These are phyloP conservation scores for Odontomachus brunneus DNA, from an alignment of 1,140 invertebrate genomes.

Conservation along the genomic window DNA sequence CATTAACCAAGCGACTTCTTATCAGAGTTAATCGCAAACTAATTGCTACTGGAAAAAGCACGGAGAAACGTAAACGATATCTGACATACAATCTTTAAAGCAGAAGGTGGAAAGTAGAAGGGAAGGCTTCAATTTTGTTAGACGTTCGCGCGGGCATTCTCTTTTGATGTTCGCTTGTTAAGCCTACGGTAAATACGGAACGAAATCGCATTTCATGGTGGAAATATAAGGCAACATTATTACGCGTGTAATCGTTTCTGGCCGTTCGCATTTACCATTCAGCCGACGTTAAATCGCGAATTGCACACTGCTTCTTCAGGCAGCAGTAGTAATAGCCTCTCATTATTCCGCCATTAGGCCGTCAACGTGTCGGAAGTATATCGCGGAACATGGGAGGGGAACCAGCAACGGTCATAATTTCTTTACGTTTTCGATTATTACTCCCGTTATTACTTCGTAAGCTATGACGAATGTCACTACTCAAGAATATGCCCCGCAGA, in stretches of 20 bases:
- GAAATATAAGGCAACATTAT: neutral
- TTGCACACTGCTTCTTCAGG: constrained; percentile 3
- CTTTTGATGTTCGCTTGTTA: too few relatives aligned
- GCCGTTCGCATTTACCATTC: constrained; percentile 7
- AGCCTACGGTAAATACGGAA: neutral
- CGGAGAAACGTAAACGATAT: neutral
- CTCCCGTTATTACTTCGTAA: neutral
- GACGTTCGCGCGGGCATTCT: too few relatives aligned
- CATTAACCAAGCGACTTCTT: neutral
- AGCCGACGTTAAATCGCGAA: constrained; percentile 1
- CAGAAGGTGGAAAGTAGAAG: too few relatives aligned
- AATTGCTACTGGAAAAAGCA: neutral
- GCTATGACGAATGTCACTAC: neutral
- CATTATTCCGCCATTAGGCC: constrained; percentile 44
- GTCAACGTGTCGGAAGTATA: constrained; percentile 39
- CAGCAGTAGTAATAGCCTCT: constrained; percentile 23
- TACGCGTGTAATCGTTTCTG: neutral
- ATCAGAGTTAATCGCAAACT: neutral
- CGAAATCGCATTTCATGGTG: neutral
- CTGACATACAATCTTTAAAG: neutral
- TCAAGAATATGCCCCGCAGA: neutral
- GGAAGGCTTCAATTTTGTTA: too few relatives aligned
- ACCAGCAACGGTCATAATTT: constrained; percentile 3
- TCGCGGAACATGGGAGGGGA: constrained; percentile 9
- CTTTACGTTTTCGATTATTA: constrained; percentile 16